Percentiles rank a stretch among this genome's conserved stretches.
phyloP scores from a whole-genome alignment of 2,797 vertebrate species.

The Melanotaenia boesemani region DNA sequence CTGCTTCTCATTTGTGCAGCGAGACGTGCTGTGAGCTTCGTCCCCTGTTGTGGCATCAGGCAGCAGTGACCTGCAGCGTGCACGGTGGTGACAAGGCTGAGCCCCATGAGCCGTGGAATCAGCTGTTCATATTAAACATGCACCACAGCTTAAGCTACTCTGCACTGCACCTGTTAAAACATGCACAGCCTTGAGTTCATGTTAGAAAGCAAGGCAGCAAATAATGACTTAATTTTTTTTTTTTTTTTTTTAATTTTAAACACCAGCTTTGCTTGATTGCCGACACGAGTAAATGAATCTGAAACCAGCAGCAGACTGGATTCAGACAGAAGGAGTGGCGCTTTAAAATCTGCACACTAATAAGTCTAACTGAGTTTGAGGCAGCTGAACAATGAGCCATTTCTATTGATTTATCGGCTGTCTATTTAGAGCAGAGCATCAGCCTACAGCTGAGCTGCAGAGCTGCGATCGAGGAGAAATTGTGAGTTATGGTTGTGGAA shows the following conservation, averaged over 20 bases:
- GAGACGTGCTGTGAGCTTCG: constrained; percentile 13
- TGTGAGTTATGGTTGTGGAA: constrained; percentile 39
- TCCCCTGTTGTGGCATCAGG: not conserved
- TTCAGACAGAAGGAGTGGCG: not conserved
- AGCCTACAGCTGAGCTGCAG: constrained; percentile 52
- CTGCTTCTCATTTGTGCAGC: constrained; percentile 11
- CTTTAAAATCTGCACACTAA: constrained; percentile 61
- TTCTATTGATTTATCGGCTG: constrained; percentile 67
- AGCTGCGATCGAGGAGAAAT: constrained; percentile 47
- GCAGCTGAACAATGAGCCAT: constrained; percentile 38
- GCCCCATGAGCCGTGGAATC: constrained; percentile 18
- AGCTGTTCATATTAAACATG: constrained; percentile 21
- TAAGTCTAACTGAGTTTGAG: constrained; percentile 50
- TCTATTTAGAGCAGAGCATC: constrained; percentile 63
- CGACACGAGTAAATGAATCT: not conserved
- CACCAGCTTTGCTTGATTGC: not conserved
- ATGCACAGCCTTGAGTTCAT: not conserved
- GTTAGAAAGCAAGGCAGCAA: constrained; percentile 19
- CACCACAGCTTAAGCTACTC: constrained; percentile 18
- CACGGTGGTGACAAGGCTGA: not conserved
- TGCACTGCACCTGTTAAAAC: constrained; percentile 23
- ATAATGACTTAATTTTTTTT: not conserved
- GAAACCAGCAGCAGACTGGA: not conserved
- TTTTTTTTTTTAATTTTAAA: not conserved
- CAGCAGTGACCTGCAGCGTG: constrained; percentile 10